A percentile compares a stretch with the other conserved stretches of the same genome.
These are phyloP conservation scores for Eriocheir sinensis DNA, from an alignment of 1,140 invertebrate genomes.

Conservation along the genomic window DNA sequence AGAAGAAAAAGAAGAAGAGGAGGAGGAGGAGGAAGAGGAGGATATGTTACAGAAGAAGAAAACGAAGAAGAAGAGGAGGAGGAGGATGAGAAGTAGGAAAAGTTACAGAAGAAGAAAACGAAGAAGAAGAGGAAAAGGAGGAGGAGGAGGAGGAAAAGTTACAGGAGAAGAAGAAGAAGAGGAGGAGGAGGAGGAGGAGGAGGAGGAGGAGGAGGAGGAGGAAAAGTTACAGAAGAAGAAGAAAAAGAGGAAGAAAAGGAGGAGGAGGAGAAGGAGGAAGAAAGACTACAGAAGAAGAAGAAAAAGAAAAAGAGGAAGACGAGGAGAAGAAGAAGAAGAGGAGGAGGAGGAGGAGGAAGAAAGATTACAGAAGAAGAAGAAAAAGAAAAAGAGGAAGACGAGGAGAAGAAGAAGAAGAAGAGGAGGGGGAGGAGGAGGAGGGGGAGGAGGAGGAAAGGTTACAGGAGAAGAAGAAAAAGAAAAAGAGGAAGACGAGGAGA, in stretches of 20 bases:
- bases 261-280: background rate
- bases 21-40: too few relatives aligned
- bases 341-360: background rate
- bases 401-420: background rate
- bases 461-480: background rate
- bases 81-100: too few relatives aligned
- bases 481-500: too few relatives aligned
- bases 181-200: background rate
- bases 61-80: background rate
- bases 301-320: background rate
- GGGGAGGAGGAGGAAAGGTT: background rate
- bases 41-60: too few relatives aligned
- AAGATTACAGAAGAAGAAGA: background rate
- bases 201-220: slow-evolving; percentile 36
- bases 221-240: too few relatives aligned
- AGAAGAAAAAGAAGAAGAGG: background rate
- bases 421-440: background rate
- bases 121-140: background rate
- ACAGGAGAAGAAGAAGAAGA: background rate
- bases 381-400: background rate
- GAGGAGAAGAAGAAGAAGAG: background rate
- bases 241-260: too few relatives aligned
- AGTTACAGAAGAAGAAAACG: too few relatives aligned
- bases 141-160: too few relatives aligned
- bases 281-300: too few relatives aligned